Evolutionary conservation across 2,797 vertebrate species (phyloP), one percentile per base, ranked within the genome.

Genomic region (Pangasius sanitwongsei): DNA sequence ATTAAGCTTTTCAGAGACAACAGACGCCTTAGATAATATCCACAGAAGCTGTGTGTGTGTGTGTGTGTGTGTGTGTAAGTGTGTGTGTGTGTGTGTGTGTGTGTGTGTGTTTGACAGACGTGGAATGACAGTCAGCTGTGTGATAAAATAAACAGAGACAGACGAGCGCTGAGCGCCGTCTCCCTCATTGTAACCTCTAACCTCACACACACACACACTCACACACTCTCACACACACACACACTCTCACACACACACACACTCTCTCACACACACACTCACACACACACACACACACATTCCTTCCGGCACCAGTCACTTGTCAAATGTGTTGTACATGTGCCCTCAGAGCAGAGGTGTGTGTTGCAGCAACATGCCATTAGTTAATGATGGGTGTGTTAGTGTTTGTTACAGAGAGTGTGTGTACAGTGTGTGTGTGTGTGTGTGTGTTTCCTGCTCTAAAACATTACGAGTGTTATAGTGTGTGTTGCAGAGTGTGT

Each of bases 91-190:
- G 72, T 74, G 63, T 61, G n/a, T 83, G 18, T 67, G 70, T 81
- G 81, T 89, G 57, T 86, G 85, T 85, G 65, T 57, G 75, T 88
- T 28, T 61, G 67, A 67, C 20, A 81, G 44, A 89, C 50, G 59
- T 75, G 44, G 34, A 48, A 34, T 53, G 81, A 87, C 87, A 90
- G 44, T 87, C 80, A 90, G 77, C 72, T 86, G 87, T 85, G 86
- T 87, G 91, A 92, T 87, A 90, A 88, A 89, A 83, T 88, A 90
- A 90, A 90, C 88, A 90, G 89, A 89, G 89, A 88, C 89, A 67
- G 65, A 67, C 77, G 41, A 59, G 72, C 28, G 41, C 84, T 85
- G 41, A 59, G 72, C 28, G 41, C 84, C 82, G 89, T 85, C 87
- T 82, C 86, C 57, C 59, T 37, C 1, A 72, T 23, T 55, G 75